Evolutionary conservation across 2,797 vertebrate species (phyloP).

Genomic region (Scolopax bukidnonensis): DNA sequence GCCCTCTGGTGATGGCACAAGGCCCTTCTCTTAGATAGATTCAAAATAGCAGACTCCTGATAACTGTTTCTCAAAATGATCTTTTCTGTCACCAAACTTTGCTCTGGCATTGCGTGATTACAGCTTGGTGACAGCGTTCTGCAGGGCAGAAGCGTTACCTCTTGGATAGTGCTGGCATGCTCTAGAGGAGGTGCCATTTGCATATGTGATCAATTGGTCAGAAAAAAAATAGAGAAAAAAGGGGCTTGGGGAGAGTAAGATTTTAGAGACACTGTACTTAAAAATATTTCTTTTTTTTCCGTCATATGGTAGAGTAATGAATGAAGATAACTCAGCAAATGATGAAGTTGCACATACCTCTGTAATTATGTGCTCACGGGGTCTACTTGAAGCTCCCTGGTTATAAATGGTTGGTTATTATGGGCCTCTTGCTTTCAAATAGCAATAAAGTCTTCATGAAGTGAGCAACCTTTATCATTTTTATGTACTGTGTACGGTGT

Average conservation of each 20-base stretch:
- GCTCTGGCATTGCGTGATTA: accelerated
- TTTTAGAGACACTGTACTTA: neutral
- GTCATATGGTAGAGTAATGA: neutral
- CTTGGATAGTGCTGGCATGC: accelerated
- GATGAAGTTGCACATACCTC: neutral
- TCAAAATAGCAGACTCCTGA: neutral
- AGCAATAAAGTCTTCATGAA: neutral
- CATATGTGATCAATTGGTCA: accelerated
- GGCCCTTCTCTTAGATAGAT: neutral
- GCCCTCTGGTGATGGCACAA: neutral
- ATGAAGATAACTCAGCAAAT: neutral
- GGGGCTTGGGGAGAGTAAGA: accelerated
- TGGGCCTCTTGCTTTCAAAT: neutral
- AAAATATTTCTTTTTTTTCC: neutral
- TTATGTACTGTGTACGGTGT: neutral
- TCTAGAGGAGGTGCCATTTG: neutral
- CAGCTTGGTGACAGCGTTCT: neutral
- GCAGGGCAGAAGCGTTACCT: neutral
- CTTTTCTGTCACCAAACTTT: accelerated
- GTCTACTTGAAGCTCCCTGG: neutral
- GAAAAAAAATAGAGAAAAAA: neutral
- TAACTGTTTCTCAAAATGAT: neutral
- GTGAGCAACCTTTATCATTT: neutral
- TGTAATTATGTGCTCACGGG: neutral
- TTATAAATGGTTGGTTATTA: neutral